Percentiles rank a stretch among this genome's conserved stretches.
These are phyloP conservation scores for Pomatorhinus ruficollis DNA, from an alignment of 2,113 vertebrate genomes.

Conservation along the genomic window DNA sequence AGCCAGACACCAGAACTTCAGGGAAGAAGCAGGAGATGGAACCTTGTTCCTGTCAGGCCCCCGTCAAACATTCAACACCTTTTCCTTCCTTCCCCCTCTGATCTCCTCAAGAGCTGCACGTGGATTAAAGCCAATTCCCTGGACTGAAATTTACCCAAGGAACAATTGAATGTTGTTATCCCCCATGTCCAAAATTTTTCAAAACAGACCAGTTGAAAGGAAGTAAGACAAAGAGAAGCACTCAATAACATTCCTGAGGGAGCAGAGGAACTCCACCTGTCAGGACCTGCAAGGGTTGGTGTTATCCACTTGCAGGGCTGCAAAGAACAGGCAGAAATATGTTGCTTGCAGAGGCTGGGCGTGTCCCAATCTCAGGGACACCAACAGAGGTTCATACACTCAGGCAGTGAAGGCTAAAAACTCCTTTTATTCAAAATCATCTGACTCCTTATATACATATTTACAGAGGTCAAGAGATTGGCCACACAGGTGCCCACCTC, in stretches of 20 bases:
- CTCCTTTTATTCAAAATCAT: too few relatives aligned
- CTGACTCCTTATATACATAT: too few relatives aligned
- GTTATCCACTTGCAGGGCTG: not conserved
- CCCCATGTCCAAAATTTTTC: not conserved
- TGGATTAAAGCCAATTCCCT: slow-evolving; percentile 25
- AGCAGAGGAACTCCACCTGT: not conserved
- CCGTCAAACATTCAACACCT: not conserved
- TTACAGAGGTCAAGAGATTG: too few relatives aligned
- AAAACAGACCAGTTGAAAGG: not conserved
- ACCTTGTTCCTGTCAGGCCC: not conserved
- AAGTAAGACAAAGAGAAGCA: not conserved
- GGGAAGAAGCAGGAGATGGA: not conserved
- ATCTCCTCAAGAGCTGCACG: not conserved
- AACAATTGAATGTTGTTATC: not conserved
- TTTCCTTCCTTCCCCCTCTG: not conserved
- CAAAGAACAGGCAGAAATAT: not conserved
- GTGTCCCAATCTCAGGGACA: too few relatives aligned
- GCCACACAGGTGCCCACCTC: too few relatives aligned
- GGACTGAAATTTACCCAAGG: not conserved
- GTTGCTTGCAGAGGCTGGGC: too few relatives aligned
- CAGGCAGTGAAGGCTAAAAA: too few relatives aligned
- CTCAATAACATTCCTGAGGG: not conserved
- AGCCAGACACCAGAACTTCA: not conserved
- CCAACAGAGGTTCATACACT: too few relatives aligned
- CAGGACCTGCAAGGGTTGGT: not conserved